Base-by-base conservation (phyloP, 2,888 invertebrate species). In the Taphrorychus bicolor region DNA sequence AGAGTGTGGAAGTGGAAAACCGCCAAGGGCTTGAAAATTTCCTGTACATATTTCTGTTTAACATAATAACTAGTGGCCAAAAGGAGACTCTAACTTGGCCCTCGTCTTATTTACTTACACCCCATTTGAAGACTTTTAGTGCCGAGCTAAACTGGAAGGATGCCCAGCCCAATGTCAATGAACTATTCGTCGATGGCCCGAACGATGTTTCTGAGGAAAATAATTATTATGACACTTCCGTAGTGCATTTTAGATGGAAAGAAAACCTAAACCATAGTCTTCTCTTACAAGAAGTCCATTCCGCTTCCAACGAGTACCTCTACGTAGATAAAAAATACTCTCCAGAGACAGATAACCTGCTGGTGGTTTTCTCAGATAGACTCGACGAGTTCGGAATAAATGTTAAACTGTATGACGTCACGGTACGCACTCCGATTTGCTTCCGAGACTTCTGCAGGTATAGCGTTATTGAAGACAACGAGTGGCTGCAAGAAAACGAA, bases 391-490 rank as follows among this genome's bases (percentile, higher is more conserved):
- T 76, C 59, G 78, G 77, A n/a, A 24, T 73, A 0, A 73, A 75
- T 52, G 71, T 72, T 0, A 73, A 68, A 71, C 53, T 73, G 9
- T 76, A 69, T 67, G 67, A 75, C 16, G 71, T 72, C 40, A 59
- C 62, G 45, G 40, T 78, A 9, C 68, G 71, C 22, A 76, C 76
- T 3, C 76, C 77, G 0, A 67, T 77, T 21, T 76, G 78, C 60
- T 59, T 78, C 4, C 67, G 77, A 58, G 78, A 78, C 65, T 78
- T 78, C 51, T 77, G 78, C 66, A 73, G 70, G 67, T 78, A 75
- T 56, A 65, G 71, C 1, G 59, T 69, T 5, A 49, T 69, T 0
- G 69, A 73, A n/a, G 71, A 75, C 45, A 52, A 63, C 4, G 56
- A 73, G 5, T 77, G 76, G 76, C 45, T 77, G 22, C 54, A 69